phyloP scores from a whole-genome alignment of 2,888 invertebrate genomes.

The Phorcus lineatus region DNA sequence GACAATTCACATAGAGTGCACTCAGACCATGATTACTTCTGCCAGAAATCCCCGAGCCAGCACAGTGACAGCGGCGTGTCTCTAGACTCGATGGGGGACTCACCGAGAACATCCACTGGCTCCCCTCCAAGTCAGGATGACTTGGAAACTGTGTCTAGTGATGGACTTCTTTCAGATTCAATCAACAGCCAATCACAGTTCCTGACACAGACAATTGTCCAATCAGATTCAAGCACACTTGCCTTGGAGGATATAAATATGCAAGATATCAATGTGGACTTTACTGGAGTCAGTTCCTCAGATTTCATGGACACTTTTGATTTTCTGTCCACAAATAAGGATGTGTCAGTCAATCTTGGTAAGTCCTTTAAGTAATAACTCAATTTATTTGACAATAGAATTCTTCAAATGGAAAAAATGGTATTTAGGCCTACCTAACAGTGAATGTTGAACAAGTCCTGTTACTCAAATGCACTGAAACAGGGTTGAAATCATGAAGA shows the following conservation, averaged over 20 bases:
- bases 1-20: constrained; percentile 31
- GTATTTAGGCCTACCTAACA: too few relatives aligned
- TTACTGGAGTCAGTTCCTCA: not conserved
- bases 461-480: too few relatives aligned
- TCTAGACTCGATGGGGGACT: constrained; percentile 53
- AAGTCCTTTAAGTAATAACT: not conserved
- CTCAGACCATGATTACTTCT: constrained; percentile 64
- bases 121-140: not conserved
- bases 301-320: constrained; percentile 14
- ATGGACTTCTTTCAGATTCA: constrained; percentile 28
- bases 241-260: constrained; percentile 25
- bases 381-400: too few relatives aligned
- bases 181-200: constrained; percentile 1
- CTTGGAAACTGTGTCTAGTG: constrained; percentile 31
- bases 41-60: constrained; percentile 58
- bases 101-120: constrained; percentile 34
- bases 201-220: not conserved
- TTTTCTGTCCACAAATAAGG: constrained; percentile 36
- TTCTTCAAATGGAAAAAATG: too few relatives aligned
- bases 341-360: constrained; percentile 53
- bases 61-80: constrained; percentile 69
- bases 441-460: too few relatives aligned
- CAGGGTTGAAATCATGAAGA: too few relatives aligned
- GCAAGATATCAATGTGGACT: constrained; percentile 26
- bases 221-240: not conserved